A percentile compares a stretch with the other conserved stretches of the same genome.
Conservation (phyloP, 2,113 vertebrate genomes). For the Gymnorhina tibicen region DNA sequence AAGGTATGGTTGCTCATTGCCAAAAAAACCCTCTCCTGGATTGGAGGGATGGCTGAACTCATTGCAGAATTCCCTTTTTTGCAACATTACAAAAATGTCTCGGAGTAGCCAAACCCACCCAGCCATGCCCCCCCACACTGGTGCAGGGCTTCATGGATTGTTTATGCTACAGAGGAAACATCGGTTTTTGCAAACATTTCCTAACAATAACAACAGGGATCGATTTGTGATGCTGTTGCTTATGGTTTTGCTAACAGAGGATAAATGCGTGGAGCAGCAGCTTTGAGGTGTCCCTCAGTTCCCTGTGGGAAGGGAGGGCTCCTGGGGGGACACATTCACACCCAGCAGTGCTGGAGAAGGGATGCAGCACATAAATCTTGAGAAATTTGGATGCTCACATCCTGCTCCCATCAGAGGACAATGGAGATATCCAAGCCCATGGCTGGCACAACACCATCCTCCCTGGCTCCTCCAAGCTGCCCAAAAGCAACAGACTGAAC, state of each 20-base stretch:
- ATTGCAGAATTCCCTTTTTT: background rate
- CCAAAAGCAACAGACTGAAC: background rate
- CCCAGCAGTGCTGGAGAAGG: background rate
- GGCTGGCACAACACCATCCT: background rate
- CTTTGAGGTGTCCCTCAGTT: background rate
- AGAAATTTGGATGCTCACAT: background rate
- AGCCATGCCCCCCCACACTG: accelerated
- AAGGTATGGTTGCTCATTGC: background rate
- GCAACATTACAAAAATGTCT: background rate
- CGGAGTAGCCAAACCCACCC: background rate
- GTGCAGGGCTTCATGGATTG: background rate
- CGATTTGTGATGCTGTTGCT: background rate
- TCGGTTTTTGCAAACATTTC: background rate
- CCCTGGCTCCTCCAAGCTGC: background rate
- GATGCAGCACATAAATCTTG: background rate
- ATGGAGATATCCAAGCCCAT: background rate
- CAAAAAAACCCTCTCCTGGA: background rate
- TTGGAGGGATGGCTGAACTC: background rate
- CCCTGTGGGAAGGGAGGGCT: background rate
- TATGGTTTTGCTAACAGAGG: background rate
- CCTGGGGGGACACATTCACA: background rate
- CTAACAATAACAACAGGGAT: background rate
- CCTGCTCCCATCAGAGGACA: background rate
- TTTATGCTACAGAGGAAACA: background rate
- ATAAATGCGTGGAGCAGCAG: background rate